These are phyloP conservation scores for Chanos chanos DNA, from an alignment of 2,797 vertebrate genomes.

Conservation along the genomic window DNA sequence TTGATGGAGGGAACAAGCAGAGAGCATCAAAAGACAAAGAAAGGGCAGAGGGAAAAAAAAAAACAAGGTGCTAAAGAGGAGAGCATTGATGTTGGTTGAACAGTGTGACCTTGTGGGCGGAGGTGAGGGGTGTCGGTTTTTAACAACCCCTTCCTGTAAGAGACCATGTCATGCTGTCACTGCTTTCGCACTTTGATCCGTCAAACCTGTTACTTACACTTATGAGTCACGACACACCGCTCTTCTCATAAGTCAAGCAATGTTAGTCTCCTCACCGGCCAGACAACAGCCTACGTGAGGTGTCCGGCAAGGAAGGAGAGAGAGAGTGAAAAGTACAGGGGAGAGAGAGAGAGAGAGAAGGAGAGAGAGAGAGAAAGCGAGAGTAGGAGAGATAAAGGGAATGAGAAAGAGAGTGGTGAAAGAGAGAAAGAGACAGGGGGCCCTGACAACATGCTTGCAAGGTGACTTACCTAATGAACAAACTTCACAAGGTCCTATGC, in stretches of 20 bases:
- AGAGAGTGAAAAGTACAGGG: slow-evolving; percentile 37
- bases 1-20: not conserved
- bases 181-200: slow-evolving; percentile 14
- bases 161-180: slow-evolving; percentile 14
- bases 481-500: slow-evolving; percentile 18
- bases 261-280: slow-evolving; percentile 3
- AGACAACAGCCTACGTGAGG: not conserved
- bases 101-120: not conserved
- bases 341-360: slow-evolving; percentile 26
- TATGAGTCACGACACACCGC: slow-evolving; percentile 13
- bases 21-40: not conserved
- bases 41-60: not conserved
- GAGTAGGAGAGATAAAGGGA: not conserved
- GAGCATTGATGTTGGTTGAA: not conserved
- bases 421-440: not conserved
- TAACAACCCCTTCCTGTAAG: too few species aligned
- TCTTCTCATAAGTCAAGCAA: slow-evolving; percentile 4
- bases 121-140: not conserved
- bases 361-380: not conserved
- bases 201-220: not conserved
- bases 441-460: too few species aligned
- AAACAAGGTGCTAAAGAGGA: not conserved
- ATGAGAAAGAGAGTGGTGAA: not conserved
- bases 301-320: not conserved
- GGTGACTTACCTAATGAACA: slow-evolving; percentile 27